phyloP scores from a whole-genome alignment of 2,797 vertebrate genomes.

The Eulemur albifrons region DNA sequence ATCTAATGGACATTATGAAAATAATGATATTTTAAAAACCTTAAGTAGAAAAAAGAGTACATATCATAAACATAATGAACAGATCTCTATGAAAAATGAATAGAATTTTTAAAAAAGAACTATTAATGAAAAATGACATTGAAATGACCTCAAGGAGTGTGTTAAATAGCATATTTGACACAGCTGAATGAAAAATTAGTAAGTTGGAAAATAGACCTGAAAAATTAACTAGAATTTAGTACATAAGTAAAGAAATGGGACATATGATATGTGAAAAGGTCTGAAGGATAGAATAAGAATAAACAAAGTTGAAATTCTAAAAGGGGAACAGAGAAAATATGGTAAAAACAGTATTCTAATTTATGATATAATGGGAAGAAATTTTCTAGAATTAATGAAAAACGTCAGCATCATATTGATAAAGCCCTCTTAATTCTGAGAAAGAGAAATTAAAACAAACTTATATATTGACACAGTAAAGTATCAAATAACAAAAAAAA shows the following conservation, averaged over 20 bases:
- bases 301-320: neutral
- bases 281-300: neutral
- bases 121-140: neutral
- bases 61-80: neutral
- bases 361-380: neutral
- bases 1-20: neutral
- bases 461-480: neutral
- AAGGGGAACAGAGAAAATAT: neutral
- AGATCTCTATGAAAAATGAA: neutral
- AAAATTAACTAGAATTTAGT: neutral
- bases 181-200: neutral
- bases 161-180: neutral
- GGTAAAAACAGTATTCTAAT: neutral
- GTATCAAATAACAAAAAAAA: neutral
- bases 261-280: neutral
- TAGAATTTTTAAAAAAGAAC: neutral
- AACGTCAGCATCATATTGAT: neutral
- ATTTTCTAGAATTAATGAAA: constrained; percentile 10
- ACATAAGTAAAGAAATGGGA: neutral
- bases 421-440: neutral
- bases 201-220: neutral
- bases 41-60: neutral
- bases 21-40: neutral
- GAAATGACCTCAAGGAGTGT: neutral
- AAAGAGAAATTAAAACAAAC: constrained; percentile 8